A percentile compares a stretch with the other conserved stretches of the same genome.
phyloP scores from a whole-genome alignment of 2,797 vertebrate genomes.

The Dendrocincla fuliginosa region DNA sequence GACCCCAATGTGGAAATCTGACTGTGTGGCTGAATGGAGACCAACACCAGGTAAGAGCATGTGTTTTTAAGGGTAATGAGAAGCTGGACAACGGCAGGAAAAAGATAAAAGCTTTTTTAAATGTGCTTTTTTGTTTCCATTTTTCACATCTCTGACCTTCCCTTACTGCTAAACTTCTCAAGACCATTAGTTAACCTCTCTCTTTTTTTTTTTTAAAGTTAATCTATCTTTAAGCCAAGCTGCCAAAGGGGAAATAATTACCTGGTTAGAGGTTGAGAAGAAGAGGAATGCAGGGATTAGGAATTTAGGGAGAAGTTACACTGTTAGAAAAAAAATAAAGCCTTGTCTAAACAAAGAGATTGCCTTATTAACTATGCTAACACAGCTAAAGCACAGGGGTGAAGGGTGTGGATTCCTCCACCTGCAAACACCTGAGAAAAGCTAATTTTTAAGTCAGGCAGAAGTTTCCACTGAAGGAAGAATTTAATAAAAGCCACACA shows the following conservation, averaged over 20 bases:
- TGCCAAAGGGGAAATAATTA: not conserved
- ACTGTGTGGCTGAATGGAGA: constrained; percentile 49
- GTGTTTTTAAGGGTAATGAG: rapidly evolving
- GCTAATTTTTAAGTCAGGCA: not conserved
- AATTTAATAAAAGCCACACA: not conserved
- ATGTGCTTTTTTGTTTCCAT: not conserved
- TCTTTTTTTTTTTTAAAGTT: not conserved
- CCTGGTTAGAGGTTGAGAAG: not conserved
- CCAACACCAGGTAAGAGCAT: constrained; percentile 4
- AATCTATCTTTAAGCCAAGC: not conserved
- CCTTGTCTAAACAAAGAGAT: not conserved
- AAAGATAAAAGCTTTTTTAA: not conserved
- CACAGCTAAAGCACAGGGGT: not conserved
- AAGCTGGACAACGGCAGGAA: not conserved
- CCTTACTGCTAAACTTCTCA: not conserved
- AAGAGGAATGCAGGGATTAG: not conserved
- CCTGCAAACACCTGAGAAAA: not conserved
- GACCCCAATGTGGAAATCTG: constrained; percentile 97
- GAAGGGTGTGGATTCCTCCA: not conserved
- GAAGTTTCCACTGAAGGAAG: not conserved
- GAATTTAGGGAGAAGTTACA: not conserved
- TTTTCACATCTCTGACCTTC: not conserved
- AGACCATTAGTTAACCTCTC: not conserved
- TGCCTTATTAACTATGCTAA: not conserved
- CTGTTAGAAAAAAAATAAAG: not conserved